A percentile compares a stretch with the other conserved stretches of the same genome.
phyloP scores from a whole-genome alignment of 2,113 vertebrate genomes.

The Gracilinanus agilis region DNA sequence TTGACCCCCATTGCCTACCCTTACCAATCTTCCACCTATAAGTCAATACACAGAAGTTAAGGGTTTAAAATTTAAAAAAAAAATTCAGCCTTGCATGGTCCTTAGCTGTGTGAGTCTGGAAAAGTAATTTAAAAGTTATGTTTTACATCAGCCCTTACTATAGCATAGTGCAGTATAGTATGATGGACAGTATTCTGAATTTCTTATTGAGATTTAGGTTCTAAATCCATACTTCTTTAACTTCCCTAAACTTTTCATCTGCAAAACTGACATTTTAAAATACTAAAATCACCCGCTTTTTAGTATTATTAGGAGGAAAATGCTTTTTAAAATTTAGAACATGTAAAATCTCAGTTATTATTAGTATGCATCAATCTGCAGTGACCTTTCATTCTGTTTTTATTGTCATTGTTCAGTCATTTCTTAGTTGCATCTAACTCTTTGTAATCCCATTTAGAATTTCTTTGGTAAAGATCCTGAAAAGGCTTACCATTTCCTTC shows the following conservation, averaged over 20 bases:
- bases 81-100: too few relatives aligned
- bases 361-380: neutral
- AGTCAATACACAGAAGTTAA: too few relatives aligned
- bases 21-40: too few relatives aligned
- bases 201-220: neutral
- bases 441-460: too few relatives aligned
- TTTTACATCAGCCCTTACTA: neutral
- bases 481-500: too few relatives aligned
- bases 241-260: neutral
- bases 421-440: too few relatives aligned
- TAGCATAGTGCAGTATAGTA: neutral
- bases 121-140: too few relatives aligned
- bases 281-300: neutral
- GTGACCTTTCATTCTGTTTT: neutral
- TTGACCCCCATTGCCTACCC: too few relatives aligned
- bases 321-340: neutral
- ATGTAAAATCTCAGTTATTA: neutral
- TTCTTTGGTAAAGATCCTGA: too few relatives aligned
- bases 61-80: too few relatives aligned
- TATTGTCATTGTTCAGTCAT: too few relatives aligned
- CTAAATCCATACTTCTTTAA: neutral
- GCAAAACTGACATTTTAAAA: neutral
- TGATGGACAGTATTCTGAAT: neutral
- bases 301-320: neutral
- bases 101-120: too few relatives aligned